Evolutionary conservation across 2,888 invertebrate species (phyloP), one percentile per base, ranked within the genome.

Genomic region (Lamproptera curius): DNA sequence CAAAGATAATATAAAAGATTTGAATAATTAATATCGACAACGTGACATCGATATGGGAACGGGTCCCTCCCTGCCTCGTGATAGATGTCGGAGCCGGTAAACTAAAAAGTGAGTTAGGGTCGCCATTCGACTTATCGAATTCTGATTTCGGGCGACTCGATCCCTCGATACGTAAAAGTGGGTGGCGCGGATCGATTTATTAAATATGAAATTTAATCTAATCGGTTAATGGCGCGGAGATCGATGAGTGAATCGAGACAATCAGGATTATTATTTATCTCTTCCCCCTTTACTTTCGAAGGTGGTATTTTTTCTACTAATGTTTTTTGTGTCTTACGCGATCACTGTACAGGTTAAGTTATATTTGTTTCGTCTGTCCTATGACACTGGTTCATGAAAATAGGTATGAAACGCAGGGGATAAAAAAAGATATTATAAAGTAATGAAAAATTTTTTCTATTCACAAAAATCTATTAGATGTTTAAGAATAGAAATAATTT

Each of bases 171-270:
- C 8, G n/a, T 53, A 56, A 52, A 61, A 61, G 73, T 79, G 75
- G 78, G 78, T 70, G 76, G 75, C 55, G 57, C 42, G 20, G 6
- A 72, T 73, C 67, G 65, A 63, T 66, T 70, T 65, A 63, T 61
- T 71, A 66, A 67, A 76, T 73, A 73, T 70, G 69, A 61, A 45
- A 46, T 16, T 61, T 61, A 73, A 83, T 84, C 82, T 82, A 75
- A 83, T 83, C 81, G 68, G 55, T 63, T 80, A 84, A 82, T 83
- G 81, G 77, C 48, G 55, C 40, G 45, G 72, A 76, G 82, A 82
- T 84, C 70, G 81, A 84, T 82, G 73, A 61, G 56, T 62, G 63
- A 65, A 63, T 51, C 59, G 57, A 60, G 62, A 73, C 75, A 73
- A 74, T 70, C 63, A 69, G 59, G 58, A 65, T 67, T 72, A 67